Base-by-base conservation (phyloP, 2,888 invertebrate genomes). In the Lasioglossum calceatum region DNA sequence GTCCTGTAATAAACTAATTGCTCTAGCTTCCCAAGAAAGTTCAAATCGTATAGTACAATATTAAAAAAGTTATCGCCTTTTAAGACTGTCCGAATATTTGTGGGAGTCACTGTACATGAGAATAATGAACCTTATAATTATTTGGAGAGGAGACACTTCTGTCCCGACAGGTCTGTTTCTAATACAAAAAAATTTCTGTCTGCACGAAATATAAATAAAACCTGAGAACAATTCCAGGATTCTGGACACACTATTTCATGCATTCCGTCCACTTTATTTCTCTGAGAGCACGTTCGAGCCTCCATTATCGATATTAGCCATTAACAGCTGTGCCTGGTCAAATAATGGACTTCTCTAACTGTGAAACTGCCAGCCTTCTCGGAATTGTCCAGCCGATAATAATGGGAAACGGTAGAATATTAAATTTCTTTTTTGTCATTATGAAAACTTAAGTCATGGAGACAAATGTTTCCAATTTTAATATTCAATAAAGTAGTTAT, bases 281-380 rank as follows among this genome's bases (percentile, higher is more conserved):
- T 36, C 54, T n/a, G 71, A 81, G 72, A 77, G 61, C 77, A 10
- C 61, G 19, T 61, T 47, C 27, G 39, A 72, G 72, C 16, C 39
- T 61, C 67, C 61, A 77, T 72, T 81, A 72, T 81, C 77, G 77
- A 72, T 76, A 75, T 58, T 77, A 72, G 72, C 64, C 64, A 27
- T 67, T 74, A 75, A 50, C 74, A 74, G 73, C n/a, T n/a, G 23
- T 10, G 64, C 64, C 44, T 77, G n/a, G 47, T 8, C 74, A 32
- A 74, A 39, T 64, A 64, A 74, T 67, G 67, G 67, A 50, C 16
- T 27, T 27, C 44, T 8, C 0, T 44, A 44, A 61, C 61, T 44
- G 61, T 27, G 19, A 32, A 32, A 58, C 58, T 32, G 36, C n/a
- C 12, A 14, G n/a, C 23, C 27, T 14, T 27, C 64, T 76, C 23